Percentiles rank a stretch among this genome's conserved stretches.
Conservation (phyloP, 2,797 vertebrate genomes). For the Pseudochirops cupreus region DNA sequence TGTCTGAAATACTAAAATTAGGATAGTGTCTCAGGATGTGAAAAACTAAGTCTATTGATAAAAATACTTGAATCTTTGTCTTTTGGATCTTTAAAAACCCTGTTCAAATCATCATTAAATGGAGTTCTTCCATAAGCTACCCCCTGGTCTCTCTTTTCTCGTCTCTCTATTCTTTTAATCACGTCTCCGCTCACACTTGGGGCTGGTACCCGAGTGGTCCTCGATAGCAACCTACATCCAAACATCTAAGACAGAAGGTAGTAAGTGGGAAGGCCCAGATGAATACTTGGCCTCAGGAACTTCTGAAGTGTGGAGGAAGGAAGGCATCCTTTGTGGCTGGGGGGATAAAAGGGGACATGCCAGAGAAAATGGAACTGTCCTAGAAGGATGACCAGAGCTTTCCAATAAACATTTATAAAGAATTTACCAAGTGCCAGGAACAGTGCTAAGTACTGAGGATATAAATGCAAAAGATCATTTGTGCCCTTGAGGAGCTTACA, state of each 20-base stretch:
- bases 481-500: not conserved
- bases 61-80: too few relatives aligned
- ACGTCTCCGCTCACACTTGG: too few relatives aligned
- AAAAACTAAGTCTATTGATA: too few relatives aligned
- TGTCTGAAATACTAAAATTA: too few relatives aligned
- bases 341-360: not conserved
- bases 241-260: not conserved
- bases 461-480: not conserved
- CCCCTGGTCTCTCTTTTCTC: too few relatives aligned
- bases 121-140: too few relatives aligned
- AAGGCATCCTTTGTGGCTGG: not conserved
- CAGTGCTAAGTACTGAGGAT: not conserved
- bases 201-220: too few relatives aligned
- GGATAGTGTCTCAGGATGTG: too few relatives aligned
- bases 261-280: not conserved
- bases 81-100: too few relatives aligned
- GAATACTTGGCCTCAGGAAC: not conserved
- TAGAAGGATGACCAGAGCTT: not conserved
- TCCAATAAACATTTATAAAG: not conserved
- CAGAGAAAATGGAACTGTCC: not conserved
- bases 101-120: too few relatives aligned
- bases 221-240: not conserved
- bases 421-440: not conserved
- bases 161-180: too few relatives aligned
- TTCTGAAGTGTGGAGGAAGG: not conserved